These are phyloP conservation scores for Haliclona indistincta DNA, from an alignment of 37 sponge, comb jelly and placozoan species.

Conservation along the genomic window DNA sequence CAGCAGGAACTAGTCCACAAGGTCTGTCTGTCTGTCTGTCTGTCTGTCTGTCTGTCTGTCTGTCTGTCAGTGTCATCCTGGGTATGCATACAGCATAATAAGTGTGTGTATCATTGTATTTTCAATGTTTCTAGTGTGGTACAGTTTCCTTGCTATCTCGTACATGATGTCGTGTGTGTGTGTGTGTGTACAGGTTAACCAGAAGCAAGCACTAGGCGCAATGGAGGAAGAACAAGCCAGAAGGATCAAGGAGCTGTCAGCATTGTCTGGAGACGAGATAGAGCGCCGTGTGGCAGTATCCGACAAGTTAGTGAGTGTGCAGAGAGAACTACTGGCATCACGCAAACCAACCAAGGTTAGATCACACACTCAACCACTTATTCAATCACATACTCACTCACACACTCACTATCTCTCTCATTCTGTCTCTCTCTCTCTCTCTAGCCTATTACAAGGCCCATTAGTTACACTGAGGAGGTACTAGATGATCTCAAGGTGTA, in stretches of 20 bases:
- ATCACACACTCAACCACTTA: not conserved
- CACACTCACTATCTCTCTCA: slow-evolving; percentile 9
- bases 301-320: slow-evolving; percentile 52
- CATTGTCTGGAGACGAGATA: slow-evolving; percentile 41
- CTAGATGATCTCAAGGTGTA: slow-evolving; percentile 60
- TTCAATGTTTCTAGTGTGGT: not conserved
- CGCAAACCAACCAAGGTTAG: slow-evolving; percentile 51
- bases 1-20: slow-evolving; percentile 60
- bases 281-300: slow-evolving; percentile 39
- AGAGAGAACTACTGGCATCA: slow-evolving; percentile 62
- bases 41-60: not conserved
- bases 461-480: slow-evolving; percentile 31
- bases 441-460: not conserved
- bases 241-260: slow-evolving; percentile 19
- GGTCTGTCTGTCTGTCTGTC: slow-evolving; percentile 12
- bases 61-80: not conserved
- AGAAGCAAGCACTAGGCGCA: slow-evolving; percentile 14
- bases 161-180: not conserved
- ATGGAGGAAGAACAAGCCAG: slow-evolving; percentile 40
- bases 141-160: not conserved
- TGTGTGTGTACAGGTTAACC: slow-evolving; percentile 27
- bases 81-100: not conserved
- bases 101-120: not conserved
- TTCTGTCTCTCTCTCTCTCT: not conserved
- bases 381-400: not conserved